Evolutionary conservation across 2,888 invertebrate species (phyloP).

Genomic region (Augochlorella aurata): DNA sequence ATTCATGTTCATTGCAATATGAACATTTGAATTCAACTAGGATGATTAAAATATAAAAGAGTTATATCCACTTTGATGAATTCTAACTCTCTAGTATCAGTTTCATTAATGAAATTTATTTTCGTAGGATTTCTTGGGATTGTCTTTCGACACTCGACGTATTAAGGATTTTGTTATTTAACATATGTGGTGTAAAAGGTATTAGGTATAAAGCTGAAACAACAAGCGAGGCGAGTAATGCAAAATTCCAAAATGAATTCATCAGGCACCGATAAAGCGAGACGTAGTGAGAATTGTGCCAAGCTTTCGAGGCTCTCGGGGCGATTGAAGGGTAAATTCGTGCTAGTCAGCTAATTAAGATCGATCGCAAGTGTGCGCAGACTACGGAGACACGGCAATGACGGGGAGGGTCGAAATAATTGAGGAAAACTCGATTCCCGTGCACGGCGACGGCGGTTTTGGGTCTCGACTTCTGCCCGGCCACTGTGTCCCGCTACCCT

Average conservation of each 20-base stretch:
- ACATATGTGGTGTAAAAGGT: no score
- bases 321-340: slow-evolving; percentile 57
- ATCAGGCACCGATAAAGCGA: neutral
- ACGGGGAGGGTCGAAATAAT: slow-evolving; percentile 36
- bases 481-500: slow-evolving; percentile 12
- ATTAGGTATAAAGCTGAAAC: no score
- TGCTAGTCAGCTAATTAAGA: slow-evolving; percentile 66
- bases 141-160: no score
- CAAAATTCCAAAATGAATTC: neutral
- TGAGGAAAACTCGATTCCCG: slow-evolving; percentile 50
- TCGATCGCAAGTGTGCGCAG: slow-evolving; percentile 63
- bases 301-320: neutral
- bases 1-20: no score
- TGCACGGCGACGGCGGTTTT: slow-evolving; percentile 7
- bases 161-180: no score
- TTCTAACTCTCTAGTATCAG: no score
- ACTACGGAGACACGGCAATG: slow-evolving; percentile 15
- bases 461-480: slow-evolving; percentile 7
- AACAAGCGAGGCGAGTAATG: no score
- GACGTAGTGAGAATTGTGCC: neutral
- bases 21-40: no score
- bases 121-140: no score
- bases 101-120: no score
- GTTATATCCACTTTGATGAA: no score
- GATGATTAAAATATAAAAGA: no score